phyloP scores from a whole-genome alignment of 2,888 invertebrate species.

The Tipula helvola region DNA sequence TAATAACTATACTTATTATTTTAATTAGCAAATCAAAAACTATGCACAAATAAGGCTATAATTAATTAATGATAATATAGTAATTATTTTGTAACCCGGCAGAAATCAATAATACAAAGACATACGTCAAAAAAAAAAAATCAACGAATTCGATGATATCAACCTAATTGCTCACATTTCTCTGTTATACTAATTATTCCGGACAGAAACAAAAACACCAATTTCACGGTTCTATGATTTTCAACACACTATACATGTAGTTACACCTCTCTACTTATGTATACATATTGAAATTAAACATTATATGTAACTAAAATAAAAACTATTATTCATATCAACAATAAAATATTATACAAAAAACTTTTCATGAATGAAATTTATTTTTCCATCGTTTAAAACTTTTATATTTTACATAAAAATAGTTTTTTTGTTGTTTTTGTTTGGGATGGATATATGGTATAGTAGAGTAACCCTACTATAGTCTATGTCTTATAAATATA shows the following conservation, averaged over 20 bases:
- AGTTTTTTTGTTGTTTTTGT: neutral
- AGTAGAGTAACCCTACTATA: neutral
- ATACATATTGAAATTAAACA: neutral
- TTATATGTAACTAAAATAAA: neutral
- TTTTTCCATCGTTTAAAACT: neutral
- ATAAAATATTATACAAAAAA: neutral
- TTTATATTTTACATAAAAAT: neutral
- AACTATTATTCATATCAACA: constrained; percentile 4
- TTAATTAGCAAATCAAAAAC: no score
- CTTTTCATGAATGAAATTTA: neutral
- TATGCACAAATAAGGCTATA: no score
- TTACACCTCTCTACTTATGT: neutral
- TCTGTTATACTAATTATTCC: neutral
- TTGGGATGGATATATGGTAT: neutral
- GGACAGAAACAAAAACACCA: neutral
- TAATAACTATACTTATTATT: no score
- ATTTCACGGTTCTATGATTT: neutral
- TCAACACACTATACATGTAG: neutral
- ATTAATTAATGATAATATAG: no score
- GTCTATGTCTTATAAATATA: neutral
- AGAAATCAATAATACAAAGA: no score
- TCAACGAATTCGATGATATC: no score
- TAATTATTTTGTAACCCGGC: no score
- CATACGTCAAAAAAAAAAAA: no score
- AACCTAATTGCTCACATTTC: no score